Base-by-base conservation (phyloP, 1,140 invertebrate genomes). In the Phortica variegata region DNA sequence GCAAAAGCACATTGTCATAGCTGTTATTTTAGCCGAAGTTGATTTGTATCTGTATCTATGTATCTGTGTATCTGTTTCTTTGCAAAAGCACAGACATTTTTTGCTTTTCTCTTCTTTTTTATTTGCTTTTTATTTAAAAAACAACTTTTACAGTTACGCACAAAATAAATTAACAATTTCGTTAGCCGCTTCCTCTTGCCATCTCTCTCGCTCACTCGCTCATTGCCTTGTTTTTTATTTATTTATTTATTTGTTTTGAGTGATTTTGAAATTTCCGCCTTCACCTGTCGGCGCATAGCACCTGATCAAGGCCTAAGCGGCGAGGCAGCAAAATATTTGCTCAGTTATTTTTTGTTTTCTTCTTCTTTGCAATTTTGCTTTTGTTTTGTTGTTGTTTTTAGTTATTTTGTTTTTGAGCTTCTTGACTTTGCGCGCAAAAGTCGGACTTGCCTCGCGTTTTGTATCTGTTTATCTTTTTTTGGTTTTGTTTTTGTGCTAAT, bases 91-190 rank as follows among this genome's bases (percentile, higher is more conserved):
- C n/a, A n/a, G n/a, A n/a, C n/a, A n/a, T n/a, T n/a, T n/a, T n/a
- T n/a, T n/a, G n/a, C n/a, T 19, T 26, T 1, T 15, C 17, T 46
- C 18, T n/a, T 32, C 33, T 10, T 37, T 43, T n/a, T 29, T 12
- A 29, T n/a, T 15, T 26, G 13, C 10, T 32, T 43, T n/a, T n/a
- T n/a, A n/a, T n/a, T n/a, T 38, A 16, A 50, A 56, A 34, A 65
- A 62, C 63, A 63, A 65, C 68, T 52, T 63, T 68, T 68, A 68
- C 63, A 68, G 63, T 68, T 68, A 68, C 60, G 63, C 63, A 65
- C 36, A 33, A 52, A 26, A 26, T 6, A 26, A 12, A 29, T 29
- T 12, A 29, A 6, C 26, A 29, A 29, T 29, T 29, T 29, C 12
- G 12, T 29, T 7, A 29, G 32, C 13, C n/a, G 6, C 13, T 34